These are phyloP conservation scores for Tetragnatha versicolor DNA, from an alignment of 1,140 invertebrate species.

Conservation along the genomic window DNA sequence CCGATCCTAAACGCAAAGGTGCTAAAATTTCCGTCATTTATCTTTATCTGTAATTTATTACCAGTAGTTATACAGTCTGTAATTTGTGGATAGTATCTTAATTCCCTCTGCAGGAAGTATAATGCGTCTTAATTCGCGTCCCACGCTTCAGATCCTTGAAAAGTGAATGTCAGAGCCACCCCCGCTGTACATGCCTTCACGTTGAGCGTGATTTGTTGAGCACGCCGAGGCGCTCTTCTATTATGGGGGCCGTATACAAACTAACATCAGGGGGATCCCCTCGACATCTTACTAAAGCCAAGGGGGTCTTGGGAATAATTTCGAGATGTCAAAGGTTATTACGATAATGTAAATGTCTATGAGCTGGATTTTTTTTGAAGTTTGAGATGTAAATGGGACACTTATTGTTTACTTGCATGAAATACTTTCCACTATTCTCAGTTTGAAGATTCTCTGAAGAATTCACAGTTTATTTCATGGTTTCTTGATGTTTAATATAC, in stretches of 20 bases:
- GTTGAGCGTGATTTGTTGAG: slow-evolving; percentile 38
- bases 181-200: slow-evolving; percentile 39
- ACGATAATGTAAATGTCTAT: too few relatives aligned
- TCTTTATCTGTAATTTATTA: slow-evolving; percentile 37
- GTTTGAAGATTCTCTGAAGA: too few relatives aligned
- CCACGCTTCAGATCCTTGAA: slow-evolving; percentile 46
- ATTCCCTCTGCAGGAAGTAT: slow-evolving; percentile 32
- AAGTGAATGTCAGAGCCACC: slow-evolving; percentile 47
- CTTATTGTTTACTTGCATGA: too few relatives aligned
- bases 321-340: too few relatives aligned
- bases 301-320: too few relatives aligned
- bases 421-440: too few relatives aligned
- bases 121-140: slow-evolving; percentile 48
- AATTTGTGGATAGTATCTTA: slow-evolving; percentile 49
- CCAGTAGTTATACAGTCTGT: slow-evolving; percentile 45
- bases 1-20: slow-evolving; percentile 17
- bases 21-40: slow-evolving; percentile 45
- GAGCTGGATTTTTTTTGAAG: too few relatives aligned
- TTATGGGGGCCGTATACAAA: neutral
- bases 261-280: too few relatives aligned
- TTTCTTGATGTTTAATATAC: too few relatives aligned
- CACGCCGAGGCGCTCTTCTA: slow-evolving; percentile 17
- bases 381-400: too few relatives aligned
- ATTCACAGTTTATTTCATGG: too few relatives aligned
- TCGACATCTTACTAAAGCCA: too few relatives aligned